Base-by-base conservation (phyloP, 2,888 invertebrate species). In the Brenthis hecate region DNA sequence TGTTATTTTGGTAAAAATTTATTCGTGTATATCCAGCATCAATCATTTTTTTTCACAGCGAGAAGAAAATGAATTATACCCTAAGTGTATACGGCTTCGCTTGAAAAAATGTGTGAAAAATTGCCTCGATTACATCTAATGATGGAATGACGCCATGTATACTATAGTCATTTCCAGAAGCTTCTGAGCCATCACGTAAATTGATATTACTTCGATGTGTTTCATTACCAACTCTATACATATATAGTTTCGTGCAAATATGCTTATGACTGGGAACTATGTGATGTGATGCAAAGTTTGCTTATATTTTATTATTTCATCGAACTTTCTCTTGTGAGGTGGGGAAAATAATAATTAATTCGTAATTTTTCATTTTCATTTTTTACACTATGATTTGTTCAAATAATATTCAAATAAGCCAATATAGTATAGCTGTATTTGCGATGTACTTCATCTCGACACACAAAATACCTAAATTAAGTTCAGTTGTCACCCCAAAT, bases 21-120 rank as follows among this genome's bases (percentile, higher is more conserved):
- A 78, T 75, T 76, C 75, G 73, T 78, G 76, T 74, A 77, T 74
- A 77, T 73, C 76, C 77, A 80, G 80, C 90, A 92, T 92, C 88
- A 89, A 91, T 91, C 90, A 91, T 85, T 81, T 87, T 88, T 85
- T 88, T 81, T 77, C 70, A 73, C 77, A 81, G 80, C 81, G 82
- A 82, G 82, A 83, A 85, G 89, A 84, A 87, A 88, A 87, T 85
- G 85, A 88, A 81, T 84, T 81, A 86, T 80, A 80, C 77, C 81
- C 79, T 82, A 83, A 87, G 84, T 84, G 84, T 82, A 82, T 77
- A 80, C 81, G 77, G 78, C 80, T 80, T 83, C 79, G 81, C 81
- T 84, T 85, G 82, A 83, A 86, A 89, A 88, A 88, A 86, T 84
- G 85, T 85, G 86, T 87, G 88, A 89, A 89, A 89, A 86, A 90